Conservation (phyloP, 2,797 vertebrate species). For the Falco cherrug region DNA sequence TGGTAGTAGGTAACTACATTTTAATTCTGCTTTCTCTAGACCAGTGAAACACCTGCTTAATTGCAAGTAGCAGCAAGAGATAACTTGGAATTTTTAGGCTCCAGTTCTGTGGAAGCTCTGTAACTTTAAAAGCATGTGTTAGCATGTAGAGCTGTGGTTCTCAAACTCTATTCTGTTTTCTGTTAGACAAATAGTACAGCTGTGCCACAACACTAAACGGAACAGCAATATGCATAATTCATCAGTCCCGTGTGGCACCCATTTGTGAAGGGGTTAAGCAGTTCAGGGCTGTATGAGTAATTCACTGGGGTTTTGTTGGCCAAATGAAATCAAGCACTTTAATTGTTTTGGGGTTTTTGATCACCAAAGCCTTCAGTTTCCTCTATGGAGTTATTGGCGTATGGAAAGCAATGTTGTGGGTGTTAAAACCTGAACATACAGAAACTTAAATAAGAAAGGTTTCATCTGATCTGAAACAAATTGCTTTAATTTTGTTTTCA, state of each 20-base stretch:
- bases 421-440: background rate
- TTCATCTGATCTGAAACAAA: background rate
- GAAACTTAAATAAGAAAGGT: background rate
- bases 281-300: background rate
- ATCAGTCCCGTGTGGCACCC: background rate
- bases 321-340: slow-evolving; percentile 10
- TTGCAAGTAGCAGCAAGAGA: background rate
- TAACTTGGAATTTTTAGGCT: background rate
- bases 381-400: background rate
- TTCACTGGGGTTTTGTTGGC: background rate
- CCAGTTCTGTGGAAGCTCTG: background rate
- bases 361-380: background rate
- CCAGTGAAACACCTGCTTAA: background rate
- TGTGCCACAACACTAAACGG: background rate
- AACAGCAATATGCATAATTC: slow-evolving; percentile 22
- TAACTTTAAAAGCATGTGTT: background rate
- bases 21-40: background rate
- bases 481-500: background rate
- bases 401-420: background rate
- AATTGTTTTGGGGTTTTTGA: background rate
- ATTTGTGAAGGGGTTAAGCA: slow-evolving; percentile 41
- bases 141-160: background rate
- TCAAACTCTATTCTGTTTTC: background rate
- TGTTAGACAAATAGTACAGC: background rate
- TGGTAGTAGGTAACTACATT: background rate